These are phyloP conservation scores for Falco concolor DNA, from an alignment of 2,797 vertebrate species.

Conservation along the genomic window DNA sequence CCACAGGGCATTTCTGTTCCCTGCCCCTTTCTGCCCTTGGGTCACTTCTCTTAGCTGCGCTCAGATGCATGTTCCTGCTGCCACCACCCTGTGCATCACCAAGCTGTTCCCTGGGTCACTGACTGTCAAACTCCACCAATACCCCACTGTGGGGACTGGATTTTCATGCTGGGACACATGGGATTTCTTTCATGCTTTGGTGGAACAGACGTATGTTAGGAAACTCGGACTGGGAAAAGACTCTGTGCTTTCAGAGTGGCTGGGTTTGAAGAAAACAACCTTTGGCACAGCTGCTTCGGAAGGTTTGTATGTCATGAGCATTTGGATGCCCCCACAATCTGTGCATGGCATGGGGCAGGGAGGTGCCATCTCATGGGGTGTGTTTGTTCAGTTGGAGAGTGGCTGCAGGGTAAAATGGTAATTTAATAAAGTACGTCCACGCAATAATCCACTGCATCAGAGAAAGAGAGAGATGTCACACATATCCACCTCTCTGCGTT, in stretches of 20 bases:
- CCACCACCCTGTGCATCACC: neutral
- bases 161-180: fast-evolving
- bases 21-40: neutral
- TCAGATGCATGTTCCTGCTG: neutral
- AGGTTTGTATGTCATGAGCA: neutral
- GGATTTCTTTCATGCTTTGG: neutral
- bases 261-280: neutral
- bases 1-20: neutral
- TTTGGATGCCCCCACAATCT: neutral
- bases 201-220: neutral
- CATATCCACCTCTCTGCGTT: neutral
- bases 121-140: neutral
- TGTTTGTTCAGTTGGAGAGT: neutral
- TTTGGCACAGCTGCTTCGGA: neutral
- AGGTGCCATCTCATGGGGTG: neutral
- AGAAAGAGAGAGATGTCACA: neutral
- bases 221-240: neutral
- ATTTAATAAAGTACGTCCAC: neutral
- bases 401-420: neutral
- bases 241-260: neutral
- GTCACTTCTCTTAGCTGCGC: neutral
- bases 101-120: neutral
- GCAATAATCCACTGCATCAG: neutral
- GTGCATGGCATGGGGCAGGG: neutral
- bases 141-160: neutral